Evolutionary conservation across 2,797 vertebrate genomes (phyloP).

Genomic region (Cossypha caffra): DNA sequence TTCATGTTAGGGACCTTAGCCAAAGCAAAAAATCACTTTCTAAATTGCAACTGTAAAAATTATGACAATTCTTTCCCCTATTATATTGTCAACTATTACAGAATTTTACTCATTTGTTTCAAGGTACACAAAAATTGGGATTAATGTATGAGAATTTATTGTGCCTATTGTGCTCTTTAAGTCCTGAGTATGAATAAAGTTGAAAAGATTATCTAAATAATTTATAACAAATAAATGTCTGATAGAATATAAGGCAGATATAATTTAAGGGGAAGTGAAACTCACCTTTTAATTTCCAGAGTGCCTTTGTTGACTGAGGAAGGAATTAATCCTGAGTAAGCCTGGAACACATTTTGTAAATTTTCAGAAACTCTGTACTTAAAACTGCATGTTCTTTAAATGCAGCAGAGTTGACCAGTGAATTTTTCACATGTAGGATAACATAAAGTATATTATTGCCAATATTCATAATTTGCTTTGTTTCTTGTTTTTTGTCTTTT

Average conservation of each 20-base stretch:
- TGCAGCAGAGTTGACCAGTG: neutral
- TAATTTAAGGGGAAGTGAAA: neutral
- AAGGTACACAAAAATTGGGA: neutral
- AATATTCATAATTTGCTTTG: neutral
- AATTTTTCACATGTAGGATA: neutral
- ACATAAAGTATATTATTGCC: neutral
- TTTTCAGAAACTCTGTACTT: neutral
- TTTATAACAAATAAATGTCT: neutral
- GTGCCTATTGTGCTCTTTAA: neutral
- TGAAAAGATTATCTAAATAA: neutral
- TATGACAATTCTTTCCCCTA: accelerated
- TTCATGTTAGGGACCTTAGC: neutral
- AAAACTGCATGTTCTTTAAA: neutral
- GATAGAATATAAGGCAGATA: neutral
- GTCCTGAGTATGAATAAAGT: neutral
- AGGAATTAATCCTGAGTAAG: neutral
- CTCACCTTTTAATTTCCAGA: neutral
- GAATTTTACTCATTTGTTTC: neutral
- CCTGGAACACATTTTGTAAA: neutral
- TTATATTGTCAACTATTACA: neutral
- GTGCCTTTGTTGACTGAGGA: neutral
- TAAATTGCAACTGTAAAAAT: neutral
- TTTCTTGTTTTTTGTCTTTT: neutral
- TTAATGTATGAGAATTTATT: neutral
- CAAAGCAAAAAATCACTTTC: neutral